A percentile compares a stretch with the other conserved stretches of the same genome.
phyloP scores from a whole-genome alignment of 2,797 vertebrate genomes.

The Nyctalus aviator region DNA sequence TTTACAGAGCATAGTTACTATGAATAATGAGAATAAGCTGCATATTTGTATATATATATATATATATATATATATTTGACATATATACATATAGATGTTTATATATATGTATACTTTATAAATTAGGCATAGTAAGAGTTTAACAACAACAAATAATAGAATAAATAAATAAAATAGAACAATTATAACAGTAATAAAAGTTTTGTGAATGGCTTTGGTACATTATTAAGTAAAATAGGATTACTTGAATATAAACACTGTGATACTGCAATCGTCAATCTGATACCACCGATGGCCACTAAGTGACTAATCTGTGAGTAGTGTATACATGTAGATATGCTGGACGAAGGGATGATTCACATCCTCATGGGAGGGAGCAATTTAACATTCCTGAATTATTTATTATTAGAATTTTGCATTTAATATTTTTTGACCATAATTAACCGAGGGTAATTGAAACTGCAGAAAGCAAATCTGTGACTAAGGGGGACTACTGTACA shows the following conservation, averaged over 20 bases:
- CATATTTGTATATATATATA: neutral
- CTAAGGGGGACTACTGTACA: neutral
- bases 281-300: neutral
- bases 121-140: neutral
- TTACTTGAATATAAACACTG: neutral
- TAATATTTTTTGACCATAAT: neutral
- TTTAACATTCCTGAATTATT: neutral
- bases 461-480: neutral
- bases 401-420: neutral
- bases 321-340: fast-evolving
- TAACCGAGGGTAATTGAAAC: neutral
- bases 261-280: neutral
- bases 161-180: neutral
- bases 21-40: neutral
- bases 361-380: neutral
- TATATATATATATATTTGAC: too few relatives aligned
- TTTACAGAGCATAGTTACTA: neutral
- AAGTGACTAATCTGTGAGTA: too few relatives aligned
- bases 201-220: neutral
- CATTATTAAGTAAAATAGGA: neutral
- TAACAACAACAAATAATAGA: neutral
- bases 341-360: neutral
- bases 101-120: neutral
- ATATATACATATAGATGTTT: too few relatives aligned
- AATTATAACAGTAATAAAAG: neutral